These are phyloP conservation scores for Aethes cnicana DNA, from an alignment of 2,888 invertebrate species.

Conservation along the genomic window DNA sequence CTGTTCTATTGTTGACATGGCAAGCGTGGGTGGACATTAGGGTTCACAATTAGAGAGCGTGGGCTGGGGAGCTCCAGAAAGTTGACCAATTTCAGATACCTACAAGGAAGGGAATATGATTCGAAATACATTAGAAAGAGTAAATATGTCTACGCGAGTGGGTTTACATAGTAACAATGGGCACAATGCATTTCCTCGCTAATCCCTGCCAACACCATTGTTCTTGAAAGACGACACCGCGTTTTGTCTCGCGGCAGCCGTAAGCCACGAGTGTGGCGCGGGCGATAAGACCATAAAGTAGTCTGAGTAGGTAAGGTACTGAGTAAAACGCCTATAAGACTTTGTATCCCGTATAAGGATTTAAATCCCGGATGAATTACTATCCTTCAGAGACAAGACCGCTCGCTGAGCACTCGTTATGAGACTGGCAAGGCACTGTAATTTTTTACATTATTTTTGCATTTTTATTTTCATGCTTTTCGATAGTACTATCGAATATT, in stretches of 20 bases:
- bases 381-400: too few species aligned
- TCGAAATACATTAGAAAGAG: neutral
- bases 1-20: conserved; percentile 5
- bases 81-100: conserved; percentile 3
- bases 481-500: too few species aligned
- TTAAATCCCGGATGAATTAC: too few species aligned
- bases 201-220: conserved; percentile 53
- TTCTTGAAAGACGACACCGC: conserved; percentile 67
- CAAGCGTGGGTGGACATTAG: conserved; percentile 13
- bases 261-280: conserved; percentile 17
- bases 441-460: too few species aligned
- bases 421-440: too few species aligned
- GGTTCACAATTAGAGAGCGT: too few species aligned
- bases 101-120: neutral
- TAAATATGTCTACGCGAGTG: conserved; percentile 13
- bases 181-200: conserved; percentile 37
- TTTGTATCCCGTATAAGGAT: too few species aligned
- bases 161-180: conserved; percentile 28
- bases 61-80: conserved; percentile 8
- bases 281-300: neutral
- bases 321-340: too few species aligned
- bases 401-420: too few species aligned
- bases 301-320: too few species aligned
- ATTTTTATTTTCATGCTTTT: too few species aligned
- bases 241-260: conserved; percentile 36